Base-by-base conservation (phyloP, 1,140 invertebrate genomes). In the Oedothorax gibbosus region DNA sequence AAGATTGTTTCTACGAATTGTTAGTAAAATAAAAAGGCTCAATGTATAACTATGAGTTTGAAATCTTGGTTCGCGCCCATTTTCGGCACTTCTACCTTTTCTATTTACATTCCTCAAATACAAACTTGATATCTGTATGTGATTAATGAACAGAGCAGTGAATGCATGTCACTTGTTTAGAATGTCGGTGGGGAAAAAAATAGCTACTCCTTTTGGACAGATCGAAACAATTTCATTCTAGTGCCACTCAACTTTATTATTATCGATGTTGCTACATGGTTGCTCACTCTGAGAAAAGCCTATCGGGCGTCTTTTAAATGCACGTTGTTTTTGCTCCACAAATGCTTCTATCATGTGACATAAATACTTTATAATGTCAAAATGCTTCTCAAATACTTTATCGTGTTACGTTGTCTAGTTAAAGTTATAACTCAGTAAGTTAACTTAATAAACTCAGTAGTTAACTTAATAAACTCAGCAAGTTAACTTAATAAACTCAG, bases 101-200 rank as follows among this genome's bases (percentile, higher is more conserved):
- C n/a, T 21, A 12, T 75, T 75, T 56, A 57, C 54, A 53, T 49
- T 12, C 20, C 72, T 75, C 72, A 73, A 73, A 66, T 21, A 56
- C 12, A 18, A 35, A 35, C 35, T 35, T 35, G 8, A 68, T 50
- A 69, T 69, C 35, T 69, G 9, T 51, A 71, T 71, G 68, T 71
- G 69, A 71, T 71, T 71, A 53, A n/a, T 21, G 54, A 71, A 64
- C 57, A 64, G 77, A 15, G n/a, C 77, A 79, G 77, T 79, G 64
- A 79, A 21, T 79, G 77, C 64, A 66, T 79, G 75, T 77, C 50
- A 57, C 35, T 60, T 77, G 75, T 77, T 77, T 66, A 79, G 76
- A 54, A 76, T 50, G 12, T 69, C 35, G 54, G 60, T 65, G 62
- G n/a, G 20, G 35, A 35, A 66, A 64, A 65, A 64, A 64, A 64